Conservation (phyloP, 1,140 invertebrate genomes). For the honey bee (Apis mellifera) region Amel_HAv3.1 CM009939.2:2266001-2266500, state of each 20-base stretch:
- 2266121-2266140: constrained; percentile 37
- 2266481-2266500: too few species aligned
- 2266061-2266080: constrained; percentile 63
- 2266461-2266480: too few species aligned
- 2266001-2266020: constrained; percentile 24
- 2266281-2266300: background rate
- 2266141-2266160: constrained; percentile 5
- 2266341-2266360: too few species aligned
- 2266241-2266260: background rate
- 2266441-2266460: background rate
- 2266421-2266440: background rate
- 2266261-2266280: background rate
- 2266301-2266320: background rate
- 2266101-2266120: constrained; percentile 60
- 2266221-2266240: background rate
- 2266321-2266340: too few species aligned
- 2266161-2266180: constrained; percentile 42
- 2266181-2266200: constrained; percentile 1
- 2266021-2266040: constrained; percentile 62
- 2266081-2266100: constrained; percentile 51
- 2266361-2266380: too few species aligned
- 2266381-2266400: too few species aligned
- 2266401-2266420: too few species aligned
- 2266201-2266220: background rate
- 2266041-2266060: constrained; percentile 17